Evolutionary conservation across 2,797 vertebrate genomes (phyloP), one percentile per base, ranked within the genome.

Genomic region (Decapterus maruadsi): DNA sequence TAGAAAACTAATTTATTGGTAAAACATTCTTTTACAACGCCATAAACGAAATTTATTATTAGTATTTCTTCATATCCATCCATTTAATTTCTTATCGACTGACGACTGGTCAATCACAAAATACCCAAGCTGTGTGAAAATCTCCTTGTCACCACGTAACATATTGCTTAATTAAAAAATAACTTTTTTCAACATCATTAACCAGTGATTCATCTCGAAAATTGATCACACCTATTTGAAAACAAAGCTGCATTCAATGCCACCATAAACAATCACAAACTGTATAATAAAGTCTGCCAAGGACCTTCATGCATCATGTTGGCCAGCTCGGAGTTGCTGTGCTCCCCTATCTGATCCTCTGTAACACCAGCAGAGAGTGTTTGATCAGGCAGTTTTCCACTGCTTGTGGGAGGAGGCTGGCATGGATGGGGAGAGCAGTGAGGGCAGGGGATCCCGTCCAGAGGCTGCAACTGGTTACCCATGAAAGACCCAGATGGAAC

Each of bases 381-480:
- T 77, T 83, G 81, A 86, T 83, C 51, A 70, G 72, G 53, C 72
- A 58, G 77, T 76, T 84, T 83, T 86, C 78, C 69, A 66, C 55
- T 14, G 75, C 58, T 66, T 74, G 69, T 54, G 66, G 84, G 61
- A 78, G 65, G 69, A 84, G 68, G 70, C 80, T 86, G 87, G 86
- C 82, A 80, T 78, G 66, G 68, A 85, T 72, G 72, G 50, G 64
- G 65, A 81, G 66, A 81, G 61, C 72, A 81, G 61, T 46, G 71
- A 81, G 75, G 73, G 81, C 68, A 72, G 79, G 80, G 81, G 81
- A 84, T 72, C 81, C 81, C 69, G 53, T 83, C 78, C 79, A 84
- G 70, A 77, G 70, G 72, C 78, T 83, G 66, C 58, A 80, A 82
- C 78, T 83, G 75, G 82, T 87, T 82, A 78, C 82, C 73, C 79